Percentiles rank a stretch among this genome's conserved stretches.
Evolutionary conservation across 1,140 invertebrate genomes (phyloP).

Genomic region (Chionoecetes opilio): DNA sequence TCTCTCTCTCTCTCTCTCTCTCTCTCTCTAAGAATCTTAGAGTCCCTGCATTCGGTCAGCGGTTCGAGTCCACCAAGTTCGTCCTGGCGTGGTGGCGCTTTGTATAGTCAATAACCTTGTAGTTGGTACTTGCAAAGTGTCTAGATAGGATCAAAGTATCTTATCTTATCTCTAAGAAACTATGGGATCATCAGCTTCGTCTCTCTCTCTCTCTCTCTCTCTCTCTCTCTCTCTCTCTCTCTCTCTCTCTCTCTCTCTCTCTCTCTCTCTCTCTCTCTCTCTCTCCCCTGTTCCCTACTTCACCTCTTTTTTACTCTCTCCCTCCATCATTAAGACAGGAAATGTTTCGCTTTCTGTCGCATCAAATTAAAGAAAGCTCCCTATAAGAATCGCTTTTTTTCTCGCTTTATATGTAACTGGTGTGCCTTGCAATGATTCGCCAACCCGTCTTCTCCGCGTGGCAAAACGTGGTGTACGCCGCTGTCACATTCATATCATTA

Average conservation of each 20-base stretch:
- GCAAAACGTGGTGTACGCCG: neutral
- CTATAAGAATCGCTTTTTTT: neutral
- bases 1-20: neutral
- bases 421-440: neutral
- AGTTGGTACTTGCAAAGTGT: no score
- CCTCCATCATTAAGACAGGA: slow-evolving; percentile 7
- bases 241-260: neutral
- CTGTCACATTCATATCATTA: neutral
- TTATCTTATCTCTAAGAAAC: no score
- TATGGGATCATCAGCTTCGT: no score
- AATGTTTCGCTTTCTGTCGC: neutral
- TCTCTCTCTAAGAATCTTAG: neutral
- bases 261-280: neutral
- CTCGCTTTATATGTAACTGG: slow-evolving; percentile 14
- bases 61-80: no score
- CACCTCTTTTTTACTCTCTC: neutral
- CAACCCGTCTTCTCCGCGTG: neutral
- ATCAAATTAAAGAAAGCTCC: slow-evolving; percentile 11
- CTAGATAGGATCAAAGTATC: no score
- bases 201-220: neutral
- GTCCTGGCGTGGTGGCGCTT: no score
- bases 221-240: neutral
- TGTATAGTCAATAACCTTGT: no score
- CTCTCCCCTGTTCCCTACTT: neutral
- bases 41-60: no score